These are phyloP conservation scores for Netelia virgata DNA, from an alignment of 2,888 invertebrate species.

Conservation along the genomic window DNA sequence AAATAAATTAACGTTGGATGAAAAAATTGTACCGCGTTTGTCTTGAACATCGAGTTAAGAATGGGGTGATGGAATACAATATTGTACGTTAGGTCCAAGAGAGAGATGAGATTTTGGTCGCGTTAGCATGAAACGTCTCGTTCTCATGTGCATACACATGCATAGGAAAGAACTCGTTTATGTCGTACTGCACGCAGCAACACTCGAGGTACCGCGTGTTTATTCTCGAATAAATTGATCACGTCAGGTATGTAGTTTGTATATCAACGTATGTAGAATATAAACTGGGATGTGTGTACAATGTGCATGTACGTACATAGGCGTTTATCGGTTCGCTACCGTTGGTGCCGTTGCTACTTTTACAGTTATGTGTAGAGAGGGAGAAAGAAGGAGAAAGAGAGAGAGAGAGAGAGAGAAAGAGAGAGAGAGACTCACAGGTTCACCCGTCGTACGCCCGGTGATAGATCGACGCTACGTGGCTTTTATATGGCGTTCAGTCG, in stretches of 20 bases:
- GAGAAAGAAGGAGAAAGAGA: background rate
- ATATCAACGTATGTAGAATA: background rate
- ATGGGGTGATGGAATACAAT: background rate
- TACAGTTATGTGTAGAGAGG: background rate
- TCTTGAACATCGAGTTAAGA: background rate
- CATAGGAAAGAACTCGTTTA: constrained; percentile 2
- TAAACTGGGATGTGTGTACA: constrained; percentile 5
- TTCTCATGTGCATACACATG: background rate
- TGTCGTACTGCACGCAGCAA: constrained; percentile 16
- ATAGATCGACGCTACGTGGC: constrained; percentile 59
- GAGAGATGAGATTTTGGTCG: background rate
- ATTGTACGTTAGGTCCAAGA: background rate
- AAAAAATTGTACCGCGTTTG: background rate
- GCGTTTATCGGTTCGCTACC: constrained; percentile 10
- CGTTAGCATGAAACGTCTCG: background rate
- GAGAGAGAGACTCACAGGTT: background rate
- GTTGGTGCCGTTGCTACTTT: background rate
- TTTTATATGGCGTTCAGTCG: constrained; percentile 46
- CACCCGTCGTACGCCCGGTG: constrained; percentile 41
- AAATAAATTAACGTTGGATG: background rate
- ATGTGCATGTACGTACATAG: background rate
- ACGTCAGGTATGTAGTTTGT: constrained; percentile 21
- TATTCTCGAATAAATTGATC: constrained; percentile 43
- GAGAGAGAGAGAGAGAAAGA: background rate
- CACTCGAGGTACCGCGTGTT: constrained; percentile 25